Conservation (phyloP, 2,113 vertebrate genomes). For the Hemichromis elongatus region DNA sequence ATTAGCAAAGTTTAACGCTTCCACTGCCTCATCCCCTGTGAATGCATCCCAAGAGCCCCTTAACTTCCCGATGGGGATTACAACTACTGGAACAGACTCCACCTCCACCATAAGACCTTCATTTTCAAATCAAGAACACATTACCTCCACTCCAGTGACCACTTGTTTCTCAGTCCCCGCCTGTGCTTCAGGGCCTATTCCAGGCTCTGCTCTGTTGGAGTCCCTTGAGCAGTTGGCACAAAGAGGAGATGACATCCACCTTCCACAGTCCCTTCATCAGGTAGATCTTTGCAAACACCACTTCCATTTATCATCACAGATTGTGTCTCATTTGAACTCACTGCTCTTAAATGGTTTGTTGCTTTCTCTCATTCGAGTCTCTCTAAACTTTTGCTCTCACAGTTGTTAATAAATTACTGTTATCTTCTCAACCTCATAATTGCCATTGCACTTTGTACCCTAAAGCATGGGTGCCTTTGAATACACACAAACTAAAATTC, state of each 20-base stretch:
- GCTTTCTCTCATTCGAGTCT: background rate
- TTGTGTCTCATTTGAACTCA: background rate
- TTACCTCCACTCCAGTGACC: conserved; percentile 15
- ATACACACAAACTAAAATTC: background rate
- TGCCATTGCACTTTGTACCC: conserved; percentile 10
- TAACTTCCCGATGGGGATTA: background rate
- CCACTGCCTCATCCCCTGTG: background rate
- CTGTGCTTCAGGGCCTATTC: background rate
- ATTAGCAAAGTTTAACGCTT: background rate
- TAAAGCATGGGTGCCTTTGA: conserved; percentile 14
- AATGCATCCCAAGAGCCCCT: background rate
- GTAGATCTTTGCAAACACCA: conserved; percentile 28
- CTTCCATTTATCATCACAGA: background rate
- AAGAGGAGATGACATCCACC: conserved; percentile 61
- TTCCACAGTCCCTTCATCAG: conserved; percentile 74
- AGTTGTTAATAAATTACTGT: background rate
- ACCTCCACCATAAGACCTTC: background rate
- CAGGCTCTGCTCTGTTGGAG: conserved; percentile 6
- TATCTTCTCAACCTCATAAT: conserved; percentile 12
- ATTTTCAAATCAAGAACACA: conserved; percentile 2
- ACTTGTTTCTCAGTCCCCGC: conserved; percentile 8
- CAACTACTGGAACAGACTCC: background rate
- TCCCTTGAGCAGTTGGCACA: conserved; percentile 57
- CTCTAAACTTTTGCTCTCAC: background rate
- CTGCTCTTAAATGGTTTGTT: background rate